Percentiles rank a stretch among this genome's conserved stretches.
Conservation (phyloP, 2,797 vertebrate species). For the Lophius americanus region DNA sequence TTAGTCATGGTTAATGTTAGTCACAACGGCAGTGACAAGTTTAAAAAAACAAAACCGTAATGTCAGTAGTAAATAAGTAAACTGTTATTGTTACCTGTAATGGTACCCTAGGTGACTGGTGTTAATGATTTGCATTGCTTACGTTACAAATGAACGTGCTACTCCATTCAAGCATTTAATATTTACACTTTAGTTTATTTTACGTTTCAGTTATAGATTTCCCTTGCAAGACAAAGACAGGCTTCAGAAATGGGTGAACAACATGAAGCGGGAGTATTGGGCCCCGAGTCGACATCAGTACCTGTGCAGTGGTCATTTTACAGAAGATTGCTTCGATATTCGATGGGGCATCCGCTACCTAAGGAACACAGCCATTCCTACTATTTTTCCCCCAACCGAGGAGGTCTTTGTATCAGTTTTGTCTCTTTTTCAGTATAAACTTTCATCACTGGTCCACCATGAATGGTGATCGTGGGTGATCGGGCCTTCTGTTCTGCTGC, state of each 20-base stretch:
- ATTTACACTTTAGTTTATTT: neutral
- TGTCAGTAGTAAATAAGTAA: neutral
- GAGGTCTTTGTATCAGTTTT: conserved; percentile 57
- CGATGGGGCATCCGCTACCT: conserved; percentile 91
- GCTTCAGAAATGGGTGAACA: conserved; percentile 87
- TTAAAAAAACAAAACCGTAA: neutral
- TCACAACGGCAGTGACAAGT: neutral
- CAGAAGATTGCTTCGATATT: conserved; percentile 87
- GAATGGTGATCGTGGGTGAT: neutral
- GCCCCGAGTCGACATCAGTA: conserved; percentile 89
- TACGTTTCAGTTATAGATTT: conserved; percentile 75
- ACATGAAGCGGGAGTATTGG: conserved; percentile 88
- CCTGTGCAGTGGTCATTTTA: conserved; percentile 90
- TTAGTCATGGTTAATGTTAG: neutral
- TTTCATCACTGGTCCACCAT: neutral
- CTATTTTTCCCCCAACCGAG: conserved; percentile 81
- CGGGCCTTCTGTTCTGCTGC: too few species aligned
- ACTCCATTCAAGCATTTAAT: neutral
- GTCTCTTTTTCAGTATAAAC: neutral
- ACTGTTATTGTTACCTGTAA: neutral
- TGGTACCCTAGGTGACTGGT: neutral
- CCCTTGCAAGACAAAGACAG: conserved; percentile 87
- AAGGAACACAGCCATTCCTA: conserved; percentile 87
- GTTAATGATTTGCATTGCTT: neutral
- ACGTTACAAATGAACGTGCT: neutral